Evolutionary conservation across 2,888 invertebrate genomes (phyloP).

Genomic region (Bellardia bayeri): DNA sequence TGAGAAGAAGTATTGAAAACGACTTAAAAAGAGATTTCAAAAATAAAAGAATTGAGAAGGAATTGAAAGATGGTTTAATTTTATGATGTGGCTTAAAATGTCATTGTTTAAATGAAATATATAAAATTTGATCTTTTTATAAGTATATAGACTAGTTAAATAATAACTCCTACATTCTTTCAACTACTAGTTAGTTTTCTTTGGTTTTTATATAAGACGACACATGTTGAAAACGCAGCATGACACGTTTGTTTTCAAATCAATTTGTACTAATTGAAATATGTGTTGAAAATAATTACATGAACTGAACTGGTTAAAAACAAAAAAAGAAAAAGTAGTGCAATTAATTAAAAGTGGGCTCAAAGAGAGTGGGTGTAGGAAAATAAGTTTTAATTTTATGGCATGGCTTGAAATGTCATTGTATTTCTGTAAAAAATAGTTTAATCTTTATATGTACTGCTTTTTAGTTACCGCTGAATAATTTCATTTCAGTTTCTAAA

Average conservation of each 20-base stretch:
- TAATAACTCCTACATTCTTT: too few species aligned
- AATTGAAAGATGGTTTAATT: background rate
- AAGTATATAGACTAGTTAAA: background rate
- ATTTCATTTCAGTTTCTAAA: too few species aligned
- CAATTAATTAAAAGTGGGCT: background rate
- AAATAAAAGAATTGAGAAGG: background rate
- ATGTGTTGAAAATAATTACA: conserved; percentile 82
- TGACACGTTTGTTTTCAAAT: conserved; percentile 79
- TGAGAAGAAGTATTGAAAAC: background rate
- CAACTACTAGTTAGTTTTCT: too few species aligned
- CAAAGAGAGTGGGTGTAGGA: background rate
- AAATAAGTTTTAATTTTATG: conserved; percentile 42
- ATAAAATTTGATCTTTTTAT: background rate
- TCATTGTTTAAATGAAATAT: background rate
- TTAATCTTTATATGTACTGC: conserved; percentile 64
- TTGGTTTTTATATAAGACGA: too few species aligned
- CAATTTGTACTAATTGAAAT: conserved; percentile 83
- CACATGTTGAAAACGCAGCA: conserved; percentile 64
- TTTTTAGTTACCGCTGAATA: too few species aligned
- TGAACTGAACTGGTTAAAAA: conserved; percentile 42
- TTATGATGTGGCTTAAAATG: conserved; percentile 3
- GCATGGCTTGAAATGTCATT: conserved; percentile 80
- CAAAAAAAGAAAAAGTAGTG: conserved; percentile 37
- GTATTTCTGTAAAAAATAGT: conserved; percentile 78
- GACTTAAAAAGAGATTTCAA: background rate